phyloP scores from a whole-genome alignment of 1,140 invertebrate species.

The Hyles vespertilio region DNA sequence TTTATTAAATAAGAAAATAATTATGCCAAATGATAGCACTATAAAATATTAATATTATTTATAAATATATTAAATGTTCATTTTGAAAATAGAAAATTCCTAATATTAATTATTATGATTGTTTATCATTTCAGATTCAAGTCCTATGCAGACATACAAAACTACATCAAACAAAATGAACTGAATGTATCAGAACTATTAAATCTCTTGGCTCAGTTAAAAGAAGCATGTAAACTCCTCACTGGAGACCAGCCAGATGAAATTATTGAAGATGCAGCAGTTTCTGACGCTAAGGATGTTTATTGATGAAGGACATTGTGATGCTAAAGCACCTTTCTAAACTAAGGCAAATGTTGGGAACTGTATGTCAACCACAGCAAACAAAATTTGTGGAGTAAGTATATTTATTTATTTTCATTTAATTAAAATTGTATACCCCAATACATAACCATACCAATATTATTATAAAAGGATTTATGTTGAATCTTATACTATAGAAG shows the following conservation, averaged over 20 bases:
- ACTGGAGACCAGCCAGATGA: slow-evolving; percentile 72
- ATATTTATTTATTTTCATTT: too few relatives aligned
- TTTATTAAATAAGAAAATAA: not conserved
- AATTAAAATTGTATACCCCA: too few relatives aligned
- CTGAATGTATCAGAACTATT: slow-evolving; percentile 23
- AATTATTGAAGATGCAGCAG: slow-evolving; percentile 78
- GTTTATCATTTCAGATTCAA: slow-evolving; percentile 44
- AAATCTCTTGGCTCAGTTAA: slow-evolving; percentile 38
- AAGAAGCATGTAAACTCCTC: slow-evolving; percentile 52
- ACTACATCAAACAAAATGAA: slow-evolving; percentile 58
- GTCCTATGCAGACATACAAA: slow-evolving; percentile 52
- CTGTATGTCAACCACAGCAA: slow-evolving; percentile 63
- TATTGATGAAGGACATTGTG: slow-evolving; percentile 77
- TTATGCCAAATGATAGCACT: not conserved
- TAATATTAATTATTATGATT: too few relatives aligned
- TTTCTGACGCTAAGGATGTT: slow-evolving; percentile 80
- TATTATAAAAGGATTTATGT: too few relatives aligned
- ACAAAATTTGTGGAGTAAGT: slow-evolving; percentile 76
- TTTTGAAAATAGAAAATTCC: too few relatives aligned
- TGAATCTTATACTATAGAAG: too few relatives aligned
- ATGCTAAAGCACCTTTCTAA: slow-evolving; percentile 73
- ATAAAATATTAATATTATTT: too few relatives aligned
- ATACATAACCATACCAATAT: too few relatives aligned
- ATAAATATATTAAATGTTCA: too few relatives aligned
- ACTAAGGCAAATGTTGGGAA: slow-evolving; percentile 77